Conservation (phyloP, 2,888 invertebrate species). For the Ennomos erosarius region DNA sequence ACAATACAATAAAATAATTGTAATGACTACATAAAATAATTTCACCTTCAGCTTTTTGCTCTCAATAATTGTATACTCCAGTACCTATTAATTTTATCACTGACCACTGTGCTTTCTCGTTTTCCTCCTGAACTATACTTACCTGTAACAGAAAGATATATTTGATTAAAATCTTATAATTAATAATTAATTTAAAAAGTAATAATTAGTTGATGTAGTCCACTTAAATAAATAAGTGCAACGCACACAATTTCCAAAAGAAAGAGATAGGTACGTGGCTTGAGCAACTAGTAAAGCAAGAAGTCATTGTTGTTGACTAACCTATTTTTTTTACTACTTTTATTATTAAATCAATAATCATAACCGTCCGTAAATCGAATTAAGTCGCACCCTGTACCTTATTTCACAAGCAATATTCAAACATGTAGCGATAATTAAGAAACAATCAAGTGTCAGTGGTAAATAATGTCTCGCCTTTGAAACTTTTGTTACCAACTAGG, state of each 20-base stretch:
- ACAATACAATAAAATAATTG: no score
- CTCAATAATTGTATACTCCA: constrained; percentile 11
- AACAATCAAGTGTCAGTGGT: constrained; percentile 44
- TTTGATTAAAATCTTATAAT: constrained; percentile 33
- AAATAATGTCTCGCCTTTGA: constrained; percentile 39
- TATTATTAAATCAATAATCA: no score
- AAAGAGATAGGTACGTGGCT: no score
- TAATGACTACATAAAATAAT: constrained; percentile 13
- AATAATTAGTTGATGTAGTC: no score
- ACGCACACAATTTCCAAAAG: no score
- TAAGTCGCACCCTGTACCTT: constrained; percentile 10
- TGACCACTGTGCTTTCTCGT: constrained; percentile 18
- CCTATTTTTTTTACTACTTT: no score
- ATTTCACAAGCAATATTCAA: constrained; percentile 17
- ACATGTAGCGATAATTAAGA: constrained; percentile 43
- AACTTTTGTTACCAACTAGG: constrained; percentile 38
- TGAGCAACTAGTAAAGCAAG: no score
- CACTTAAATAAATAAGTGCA: no score
- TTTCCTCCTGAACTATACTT: constrained; percentile 29
- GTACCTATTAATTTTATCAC: constrained; percentile 22
- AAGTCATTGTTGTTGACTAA: no score
- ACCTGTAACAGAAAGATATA: constrained; percentile 39
- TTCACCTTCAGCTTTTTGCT: constrained; percentile 17
- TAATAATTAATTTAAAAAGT: no score
- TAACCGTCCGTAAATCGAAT: constrained; percentile 13